Base-by-base conservation (phyloP, 2,888 invertebrate species). In the Syritta pipiens region DNA sequence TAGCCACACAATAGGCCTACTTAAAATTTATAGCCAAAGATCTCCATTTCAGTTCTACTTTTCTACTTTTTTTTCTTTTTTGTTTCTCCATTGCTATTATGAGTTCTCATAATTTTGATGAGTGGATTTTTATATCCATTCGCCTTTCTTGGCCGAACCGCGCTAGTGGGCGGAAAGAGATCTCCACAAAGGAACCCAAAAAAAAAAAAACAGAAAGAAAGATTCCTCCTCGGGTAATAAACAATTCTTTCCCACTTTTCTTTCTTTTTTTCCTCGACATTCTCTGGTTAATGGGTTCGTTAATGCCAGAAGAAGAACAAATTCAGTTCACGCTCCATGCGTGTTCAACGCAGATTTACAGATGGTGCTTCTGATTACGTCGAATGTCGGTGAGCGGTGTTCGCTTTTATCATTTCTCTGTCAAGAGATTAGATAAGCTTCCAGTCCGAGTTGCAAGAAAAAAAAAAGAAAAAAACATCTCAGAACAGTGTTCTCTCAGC, bases 341-440 rank as follows among this genome's bases (percentile, higher is more conserved):
- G 72, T 57, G 72, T 63, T 57, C 14, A 63, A 48, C 42, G 49
- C 65, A 46, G 65, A 65, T 74, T 65, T 44, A 46, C 26, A 74
- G 65, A 65, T 65, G n/a, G 12, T 55, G 53, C 44, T 55, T 24
- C 53, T 14, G 49, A 63, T 55, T 55, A 63, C 7, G n/a, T n/a
- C 26, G 42, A 20, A 37, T 14, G 22, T 51, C 35, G 1, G 10
- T 10, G 6, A 12, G 35, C 9, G 1, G 3, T 48, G 42, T 32
- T 35, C 26, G 3, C 19, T 28, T 60, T 22, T 10, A 26, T 37
- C 14, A 22, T 53, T 46, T 48, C 35, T 10, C 28, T 51, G 62
- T 28, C 49, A 51, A 51, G 46, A 53, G 59, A 77, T 63, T 40
- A 59, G 65, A 59, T 60, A 65, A 59, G 77, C 77, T 77, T 53